These are phyloP conservation scores for Anticlea derivata DNA, from an alignment of 2,888 invertebrate genomes.

Conservation along the genomic window DNA sequence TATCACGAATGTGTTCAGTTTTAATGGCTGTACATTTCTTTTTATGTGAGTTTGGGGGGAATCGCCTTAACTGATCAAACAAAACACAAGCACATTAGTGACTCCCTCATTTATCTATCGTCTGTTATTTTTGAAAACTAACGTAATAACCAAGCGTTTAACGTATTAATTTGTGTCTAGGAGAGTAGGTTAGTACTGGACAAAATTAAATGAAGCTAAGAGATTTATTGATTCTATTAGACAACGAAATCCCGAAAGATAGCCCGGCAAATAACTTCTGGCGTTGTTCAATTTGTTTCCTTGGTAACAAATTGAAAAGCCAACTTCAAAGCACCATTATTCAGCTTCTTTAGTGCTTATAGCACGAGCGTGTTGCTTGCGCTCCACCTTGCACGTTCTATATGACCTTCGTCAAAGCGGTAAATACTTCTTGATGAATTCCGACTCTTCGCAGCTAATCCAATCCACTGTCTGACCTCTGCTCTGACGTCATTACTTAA, in stretches of 20 bases:
- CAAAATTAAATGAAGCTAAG: no score
- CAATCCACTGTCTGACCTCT: constrained; percentile 30
- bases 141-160: no score
- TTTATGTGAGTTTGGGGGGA: constrained; percentile 15
- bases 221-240: neutral
- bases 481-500: constrained; percentile 23
- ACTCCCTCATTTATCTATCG: constrained; percentile 8
- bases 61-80: constrained; percentile 14
- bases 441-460: constrained; percentile 31
- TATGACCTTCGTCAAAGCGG: constrained; percentile 12
- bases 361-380: neutral
- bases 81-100: constrained; percentile 17
- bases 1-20: constrained; percentile 38
- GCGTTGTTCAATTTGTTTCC: neutral
- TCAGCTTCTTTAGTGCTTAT: neutral
- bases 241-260: neutral
- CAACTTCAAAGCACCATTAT: neutral
- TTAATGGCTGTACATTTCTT: constrained; percentile 29
- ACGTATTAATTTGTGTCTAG: no score
- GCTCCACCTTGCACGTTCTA: constrained; percentile 7
- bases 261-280: neutral
- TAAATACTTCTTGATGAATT: constrained; percentile 15
- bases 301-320: neutral
- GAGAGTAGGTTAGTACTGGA: neutral
- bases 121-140: neutral